Conservation (phyloP, 2,888 invertebrate genomes). For the Aspidiotus destructor region DNA sequence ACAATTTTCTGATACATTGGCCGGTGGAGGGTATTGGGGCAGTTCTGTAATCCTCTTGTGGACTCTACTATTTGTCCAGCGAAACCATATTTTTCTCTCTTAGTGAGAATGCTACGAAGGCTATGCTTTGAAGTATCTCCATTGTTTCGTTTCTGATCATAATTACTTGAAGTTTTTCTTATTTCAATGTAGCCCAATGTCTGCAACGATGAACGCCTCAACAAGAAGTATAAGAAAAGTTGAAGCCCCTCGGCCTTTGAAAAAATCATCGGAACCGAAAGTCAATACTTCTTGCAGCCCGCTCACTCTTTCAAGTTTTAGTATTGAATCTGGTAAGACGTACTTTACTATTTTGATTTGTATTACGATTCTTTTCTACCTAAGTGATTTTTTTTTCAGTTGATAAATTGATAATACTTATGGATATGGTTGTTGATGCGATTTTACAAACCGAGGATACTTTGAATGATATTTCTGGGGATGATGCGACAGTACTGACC, state of each 20-base stretch:
- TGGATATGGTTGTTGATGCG: slow-evolving; percentile 69
- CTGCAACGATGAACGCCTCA: too few relatives aligned
- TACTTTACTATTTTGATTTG: slow-evolving; percentile 2
- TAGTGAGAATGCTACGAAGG: too few relatives aligned
- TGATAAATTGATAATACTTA: slow-evolving; percentile 70
- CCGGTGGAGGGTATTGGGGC: too few relatives aligned
- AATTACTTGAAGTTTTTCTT: too few relatives aligned
- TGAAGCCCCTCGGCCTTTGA: slow-evolving; percentile 64
- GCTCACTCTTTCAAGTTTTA: slow-evolving; percentile 1
- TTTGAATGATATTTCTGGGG: slow-evolving; percentile 40
- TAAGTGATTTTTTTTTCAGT: slow-evolving; percentile 46
- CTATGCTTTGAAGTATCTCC: too few relatives aligned
- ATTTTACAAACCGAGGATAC: slow-evolving; percentile 66
- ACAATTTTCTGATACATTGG: too few relatives aligned
- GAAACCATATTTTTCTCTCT: too few relatives aligned
- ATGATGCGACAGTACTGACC: slow-evolving; percentile 46
- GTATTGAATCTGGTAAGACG: slow-evolving; percentile 17
- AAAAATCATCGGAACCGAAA: slow-evolving; percentile 38
- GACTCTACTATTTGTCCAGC: too few relatives aligned
- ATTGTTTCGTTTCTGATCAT: too few relatives aligned
- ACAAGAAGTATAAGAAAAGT: slow-evolving; percentile 48
- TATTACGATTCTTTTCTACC: slow-evolving; percentile 34
- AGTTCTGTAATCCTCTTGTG: too few relatives aligned
- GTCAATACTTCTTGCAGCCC: background rate
- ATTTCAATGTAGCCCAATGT: too few relatives aligned